A percentile compares a stretch with the other conserved stretches of the same genome.
Evolutionary conservation across 2,888 invertebrate genomes (phyloP).

Genomic region (Drosophila merina): DNA sequence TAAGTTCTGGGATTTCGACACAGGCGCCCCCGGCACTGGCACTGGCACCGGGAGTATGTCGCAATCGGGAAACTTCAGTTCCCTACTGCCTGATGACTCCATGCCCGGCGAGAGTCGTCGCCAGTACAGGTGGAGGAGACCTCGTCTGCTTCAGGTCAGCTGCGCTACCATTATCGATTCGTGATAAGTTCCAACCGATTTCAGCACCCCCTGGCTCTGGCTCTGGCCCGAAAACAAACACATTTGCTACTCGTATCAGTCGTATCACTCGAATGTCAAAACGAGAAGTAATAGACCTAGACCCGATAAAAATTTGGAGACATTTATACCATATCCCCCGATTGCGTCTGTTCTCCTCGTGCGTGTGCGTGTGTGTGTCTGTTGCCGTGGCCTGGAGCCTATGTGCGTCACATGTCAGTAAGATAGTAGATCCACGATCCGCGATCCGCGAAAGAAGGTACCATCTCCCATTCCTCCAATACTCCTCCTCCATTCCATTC

Average conservation of each 20-base stretch:
- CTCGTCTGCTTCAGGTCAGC: conserved; percentile 57
- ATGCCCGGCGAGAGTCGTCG: conserved; percentile 51
- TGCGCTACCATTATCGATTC: neutral
- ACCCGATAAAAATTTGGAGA: conserved; percentile 3
- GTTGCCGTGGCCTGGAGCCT: conserved; percentile 1
- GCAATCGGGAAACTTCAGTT: conserved; percentile 16
- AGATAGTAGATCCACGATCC: neutral
- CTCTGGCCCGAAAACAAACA: neutral
- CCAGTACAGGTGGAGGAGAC: conserved; percentile 50
- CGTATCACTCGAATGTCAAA: conserved; percentile 9
- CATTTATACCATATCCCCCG: neutral
- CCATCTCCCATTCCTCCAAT: neutral
- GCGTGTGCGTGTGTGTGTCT: conserved; percentile 4
- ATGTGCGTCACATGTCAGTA: conserved; percentile 1
- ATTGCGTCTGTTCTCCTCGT: neutral
- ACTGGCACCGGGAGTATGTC: conserved; percentile 7
- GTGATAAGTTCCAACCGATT: neutral
- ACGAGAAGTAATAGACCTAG: neutral
- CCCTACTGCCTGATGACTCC: conserved; percentile 15
- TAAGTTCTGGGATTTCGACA: conserved; percentile 80
- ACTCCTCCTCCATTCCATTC: neutral
- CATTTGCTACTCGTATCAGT: conserved; percentile 10
- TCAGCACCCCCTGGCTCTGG: no score
- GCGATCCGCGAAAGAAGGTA: neutral
- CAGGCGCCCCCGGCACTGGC: conserved; percentile 52